Evolutionary conservation across 2,888 invertebrate species (phyloP).

Genomic region (Tipula vernalis): DNA sequence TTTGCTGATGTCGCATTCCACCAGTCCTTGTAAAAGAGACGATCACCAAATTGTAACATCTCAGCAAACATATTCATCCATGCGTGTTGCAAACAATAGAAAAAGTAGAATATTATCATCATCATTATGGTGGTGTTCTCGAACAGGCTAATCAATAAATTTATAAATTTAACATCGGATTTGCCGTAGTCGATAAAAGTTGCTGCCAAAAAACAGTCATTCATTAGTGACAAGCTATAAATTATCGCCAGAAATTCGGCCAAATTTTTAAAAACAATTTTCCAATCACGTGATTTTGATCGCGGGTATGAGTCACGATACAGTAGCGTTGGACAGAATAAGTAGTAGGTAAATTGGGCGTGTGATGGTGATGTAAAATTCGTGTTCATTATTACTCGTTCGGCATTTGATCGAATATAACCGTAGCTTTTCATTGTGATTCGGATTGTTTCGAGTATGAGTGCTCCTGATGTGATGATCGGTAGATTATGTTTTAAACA

Average conservation of each 20-base stretch:
- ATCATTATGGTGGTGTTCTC: background rate
- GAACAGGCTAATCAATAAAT: slow-evolving; percentile 39
- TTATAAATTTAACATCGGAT: slow-evolving; percentile 42
- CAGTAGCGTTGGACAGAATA: slow-evolving; percentile 74
- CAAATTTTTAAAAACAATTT: slow-evolving; percentile 53
- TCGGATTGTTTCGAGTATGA: slow-evolving; percentile 43
- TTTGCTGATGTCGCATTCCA: slow-evolving; percentile 79
- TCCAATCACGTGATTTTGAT: slow-evolving; percentile 56
- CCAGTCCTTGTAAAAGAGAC: slow-evolving; percentile 84
- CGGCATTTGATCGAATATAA: slow-evolving; percentile 58
- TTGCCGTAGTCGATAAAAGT: slow-evolving; percentile 36
- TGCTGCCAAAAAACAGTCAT: slow-evolving; percentile 62
- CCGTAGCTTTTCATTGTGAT: slow-evolving; percentile 81
- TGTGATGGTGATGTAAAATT: slow-evolving; percentile 43
- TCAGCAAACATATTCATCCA: slow-evolving; percentile 91
- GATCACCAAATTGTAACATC: slow-evolving; percentile 72
- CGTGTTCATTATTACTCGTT: slow-evolving; percentile 26
- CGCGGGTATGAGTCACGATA: slow-evolving; percentile 64
- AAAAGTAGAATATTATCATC: slow-evolving; percentile 38
- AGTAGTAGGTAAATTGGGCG: slow-evolving; percentile 65
- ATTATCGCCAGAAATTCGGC: slow-evolving; percentile 64
- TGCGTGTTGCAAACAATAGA: slow-evolving; percentile 78
- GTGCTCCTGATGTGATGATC: slow-evolving; percentile 28
- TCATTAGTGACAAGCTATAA: slow-evolving; percentile 68
- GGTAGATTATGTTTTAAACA: slow-evolving; percentile 20